Base-by-base conservation (phyloP, 2,113 vertebrate genomes). In the Dascyllus trimaculatus region DNA sequence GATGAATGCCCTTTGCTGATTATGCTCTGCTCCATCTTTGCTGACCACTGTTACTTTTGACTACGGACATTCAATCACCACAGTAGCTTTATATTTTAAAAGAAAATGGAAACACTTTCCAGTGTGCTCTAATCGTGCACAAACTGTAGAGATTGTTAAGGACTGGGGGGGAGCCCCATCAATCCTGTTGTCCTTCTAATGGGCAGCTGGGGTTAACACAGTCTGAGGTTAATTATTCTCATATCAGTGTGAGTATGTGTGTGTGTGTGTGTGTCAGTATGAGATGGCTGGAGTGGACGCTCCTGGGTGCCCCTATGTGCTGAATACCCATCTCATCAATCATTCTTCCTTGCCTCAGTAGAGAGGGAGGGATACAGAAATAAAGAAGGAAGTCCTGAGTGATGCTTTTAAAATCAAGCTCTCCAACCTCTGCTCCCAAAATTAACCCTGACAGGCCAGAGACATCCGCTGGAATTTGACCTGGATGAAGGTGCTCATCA, bases 191-290 rank as follows among this genome's bases (percentile, higher is more conserved):
- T 92, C 92, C 93, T 93, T 92, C 92, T 94, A 94, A 94, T 93
- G 92, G 92, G 92, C 91, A 93, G 90, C 84, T 84, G 84, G 91
- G 92, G 90, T 90, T 91, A 92, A 89, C 87, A 80, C 89, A 94
- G 93, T 91, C 94, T 89, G 93, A 95, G 95, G 94, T 95, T 95
- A 95, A 95, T 95, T 94, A 95, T 94, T 93, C 91, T 92, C 92
- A 94, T 93, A 93, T 93, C 90, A 81, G 64, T 72, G 86, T 46
- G 45, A 35, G 78, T 22, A 5, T 62, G 54, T 29, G 53, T 75
- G 52, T 19, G 70, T 24, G 69, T 59, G 75, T 49, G 75, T 72
- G 65, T 15, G 71, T 82, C 60, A 67, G 75, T 65, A 64, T 63
- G 70, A 75, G 54, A 85, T 35, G 69, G 78, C 78, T 71, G 71